Evolutionary conservation across 2,113 vertebrate species (phyloP).

Genomic region (Brachyistius frenatus): DNA sequence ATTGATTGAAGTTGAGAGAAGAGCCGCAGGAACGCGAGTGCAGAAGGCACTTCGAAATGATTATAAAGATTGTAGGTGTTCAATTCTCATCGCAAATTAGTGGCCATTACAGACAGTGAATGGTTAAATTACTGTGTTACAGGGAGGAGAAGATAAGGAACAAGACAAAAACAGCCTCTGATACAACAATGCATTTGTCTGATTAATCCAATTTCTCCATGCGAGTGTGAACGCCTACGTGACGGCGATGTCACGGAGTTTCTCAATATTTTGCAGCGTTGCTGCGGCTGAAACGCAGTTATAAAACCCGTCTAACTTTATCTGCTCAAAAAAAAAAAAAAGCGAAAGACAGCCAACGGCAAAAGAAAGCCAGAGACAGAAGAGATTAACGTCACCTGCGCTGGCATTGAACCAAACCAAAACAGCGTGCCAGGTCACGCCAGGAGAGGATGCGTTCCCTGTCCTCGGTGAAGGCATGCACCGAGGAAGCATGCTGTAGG

Average conservation of each 20-base stretch:
- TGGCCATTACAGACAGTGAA: slow-evolving; percentile 12
- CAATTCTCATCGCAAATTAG: slow-evolving; percentile 21
- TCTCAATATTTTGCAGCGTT: slow-evolving; percentile 33
- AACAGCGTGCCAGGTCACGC: slow-evolving; percentile 66
- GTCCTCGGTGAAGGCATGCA: slow-evolving; percentile 34
- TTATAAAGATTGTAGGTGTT: slow-evolving; percentile 21
- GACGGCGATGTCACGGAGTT: slow-evolving; percentile 8
- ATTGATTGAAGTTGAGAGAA: slow-evolving; percentile 35
- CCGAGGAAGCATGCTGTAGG: slow-evolving; percentile 37
- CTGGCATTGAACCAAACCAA: slow-evolving; percentile 71
- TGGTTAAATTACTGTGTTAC: neutral
- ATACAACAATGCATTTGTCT: neutral
- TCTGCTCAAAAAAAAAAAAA: slow-evolving; percentile 56
- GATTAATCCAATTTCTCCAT: neutral
- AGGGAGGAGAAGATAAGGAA: neutral
- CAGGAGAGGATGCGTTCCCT: slow-evolving; percentile 54
- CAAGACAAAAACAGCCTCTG: neutral
- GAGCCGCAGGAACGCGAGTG: slow-evolving; percentile 11
- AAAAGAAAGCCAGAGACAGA: slow-evolving; percentile 75
- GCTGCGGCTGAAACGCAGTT: slow-evolving; percentile 50
- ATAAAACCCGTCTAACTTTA: slow-evolving; percentile 71
- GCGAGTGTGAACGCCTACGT: neutral
- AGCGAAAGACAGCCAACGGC: slow-evolving; percentile 70
- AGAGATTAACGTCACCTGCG: slow-evolving; percentile 79
- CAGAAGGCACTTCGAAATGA: slow-evolving; percentile 35